Evolutionary conservation across 2,888 invertebrate genomes (phyloP).

Genomic region (Metopia argyrocephala): DNA sequence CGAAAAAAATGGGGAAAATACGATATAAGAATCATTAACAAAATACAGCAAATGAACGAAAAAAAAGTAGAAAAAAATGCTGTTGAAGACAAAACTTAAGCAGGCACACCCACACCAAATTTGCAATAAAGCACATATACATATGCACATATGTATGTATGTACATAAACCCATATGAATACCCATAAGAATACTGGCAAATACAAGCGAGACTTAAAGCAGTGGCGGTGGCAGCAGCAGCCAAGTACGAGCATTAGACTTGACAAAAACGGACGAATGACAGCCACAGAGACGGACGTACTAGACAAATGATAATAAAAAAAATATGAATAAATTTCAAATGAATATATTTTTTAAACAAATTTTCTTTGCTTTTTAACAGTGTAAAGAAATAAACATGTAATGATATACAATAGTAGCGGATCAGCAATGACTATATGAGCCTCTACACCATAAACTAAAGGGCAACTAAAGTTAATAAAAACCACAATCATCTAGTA

Average conservation of each 20-base stretch:
- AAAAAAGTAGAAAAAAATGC: slow-evolving; percentile 37
- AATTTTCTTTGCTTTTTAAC: no score
- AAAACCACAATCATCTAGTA: no score
- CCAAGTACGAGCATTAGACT: no score
- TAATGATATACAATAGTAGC: slow-evolving; percentile 53
- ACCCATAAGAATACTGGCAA: background rate
- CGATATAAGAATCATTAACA: slow-evolving; percentile 55
- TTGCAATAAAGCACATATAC: slow-evolving; percentile 30
- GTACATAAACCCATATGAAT: slow-evolving; percentile 1
- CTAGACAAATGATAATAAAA: slow-evolving; percentile 47
- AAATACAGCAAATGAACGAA: slow-evolving; percentile 36
- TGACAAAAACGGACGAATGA: background rate
- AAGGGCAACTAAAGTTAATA: no score
- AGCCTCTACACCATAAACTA: no score
- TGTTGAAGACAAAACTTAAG: slow-evolving; percentile 59
- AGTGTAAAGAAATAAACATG: slow-evolving; percentile 44
- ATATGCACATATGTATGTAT: slow-evolving; percentile 55
- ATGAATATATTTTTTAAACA: no score
- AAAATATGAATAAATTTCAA: slow-evolving; percentile 34
- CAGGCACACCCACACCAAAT: slow-evolving; percentile 65
- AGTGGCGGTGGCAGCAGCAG: slow-evolving; percentile 8
- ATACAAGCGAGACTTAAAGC: no score
- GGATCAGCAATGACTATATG: no score
- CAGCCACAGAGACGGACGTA: slow-evolving; percentile 23
- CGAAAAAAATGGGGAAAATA: slow-evolving; percentile 33